Percentiles rank a stretch among this genome's conserved stretches.
Evolutionary conservation across 2,797 vertebrate species (phyloP).

Genomic region (Macroramphosus scolopax): DNA sequence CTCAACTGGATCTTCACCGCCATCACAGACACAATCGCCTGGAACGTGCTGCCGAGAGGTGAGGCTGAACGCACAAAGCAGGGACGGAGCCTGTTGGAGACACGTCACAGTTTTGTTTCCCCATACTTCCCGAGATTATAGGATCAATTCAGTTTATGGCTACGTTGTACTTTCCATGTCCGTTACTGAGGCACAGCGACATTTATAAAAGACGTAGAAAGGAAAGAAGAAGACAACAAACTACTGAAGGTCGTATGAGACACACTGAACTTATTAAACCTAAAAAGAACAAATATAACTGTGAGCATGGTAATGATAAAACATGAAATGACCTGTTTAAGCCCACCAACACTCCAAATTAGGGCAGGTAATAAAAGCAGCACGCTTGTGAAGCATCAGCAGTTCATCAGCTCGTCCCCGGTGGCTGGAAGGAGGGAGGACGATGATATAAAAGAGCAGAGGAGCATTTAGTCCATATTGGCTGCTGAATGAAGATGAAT

Average conservation of each 20-base stretch:
- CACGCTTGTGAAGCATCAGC: slow-evolving; percentile 41
- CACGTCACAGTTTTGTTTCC: too few relatives aligned
- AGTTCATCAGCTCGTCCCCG: slow-evolving; percentile 25
- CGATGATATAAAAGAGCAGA: slow-evolving; percentile 43
- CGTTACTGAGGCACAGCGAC: background rate
- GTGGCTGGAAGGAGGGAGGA: slow-evolving; percentile 23
- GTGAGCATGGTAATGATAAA: too few relatives aligned
- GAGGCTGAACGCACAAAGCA: slow-evolving; percentile 20
- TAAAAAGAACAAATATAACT: slow-evolving; percentile 20
- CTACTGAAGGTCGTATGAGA: background rate
- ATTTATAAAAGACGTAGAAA: background rate
- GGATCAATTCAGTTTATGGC: background rate
- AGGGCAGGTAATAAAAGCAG: slow-evolving; percentile 30
- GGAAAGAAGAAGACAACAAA: background rate
- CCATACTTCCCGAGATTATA: background rate
- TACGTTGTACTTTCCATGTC: background rate
- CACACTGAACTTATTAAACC: background rate
- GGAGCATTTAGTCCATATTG: slow-evolving; percentile 24
- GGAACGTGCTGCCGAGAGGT: slow-evolving; percentile 98
- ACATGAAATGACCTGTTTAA: slow-evolving; percentile 26
- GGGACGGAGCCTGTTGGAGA: too few relatives aligned
- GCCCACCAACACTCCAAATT: slow-evolving; percentile 25
- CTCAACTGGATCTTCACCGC: slow-evolving; percentile 99
- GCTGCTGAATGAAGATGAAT: slow-evolving; percentile 62
- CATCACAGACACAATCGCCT: slow-evolving; percentile 97